Evolutionary conservation across 2,888 invertebrate species (phyloP).

Genomic region (Ennomos fuscantarius): DNA sequence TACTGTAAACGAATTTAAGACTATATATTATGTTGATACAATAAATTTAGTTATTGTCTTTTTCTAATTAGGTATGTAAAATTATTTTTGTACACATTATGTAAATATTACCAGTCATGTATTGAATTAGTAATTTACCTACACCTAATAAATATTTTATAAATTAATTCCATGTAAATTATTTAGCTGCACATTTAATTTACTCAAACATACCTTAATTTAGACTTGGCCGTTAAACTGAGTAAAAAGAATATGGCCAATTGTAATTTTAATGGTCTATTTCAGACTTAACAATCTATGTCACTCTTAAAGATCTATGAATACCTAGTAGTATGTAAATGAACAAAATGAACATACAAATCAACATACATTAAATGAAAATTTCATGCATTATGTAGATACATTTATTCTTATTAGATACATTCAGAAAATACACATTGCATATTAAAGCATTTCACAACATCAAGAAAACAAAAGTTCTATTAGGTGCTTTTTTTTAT

Average conservation of each 20-base stretch:
- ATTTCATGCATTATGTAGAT: constrained; percentile 14
- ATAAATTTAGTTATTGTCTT: constrained; percentile 1
- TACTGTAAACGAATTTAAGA: constrained; percentile 19
- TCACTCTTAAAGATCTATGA: too few species aligned
- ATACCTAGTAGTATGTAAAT: too few species aligned
- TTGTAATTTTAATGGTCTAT: too few species aligned
- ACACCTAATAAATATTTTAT: constrained; percentile 41
- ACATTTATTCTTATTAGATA: constrained; percentile 41
- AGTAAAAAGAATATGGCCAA: background rate
- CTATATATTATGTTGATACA: background rate
- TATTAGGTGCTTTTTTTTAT: constrained; percentile 26
- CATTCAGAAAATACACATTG: constrained; percentile 38
- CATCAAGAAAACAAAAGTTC: constrained; percentile 38
- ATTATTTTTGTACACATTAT: constrained; percentile 27
- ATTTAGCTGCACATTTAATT: background rate
- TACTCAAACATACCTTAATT: background rate
- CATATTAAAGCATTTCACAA: constrained; percentile 43
- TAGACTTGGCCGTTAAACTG: too few species aligned
- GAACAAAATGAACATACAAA: too few species aligned
- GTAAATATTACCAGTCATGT: constrained; percentile 28
- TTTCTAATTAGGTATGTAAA: constrained; percentile 4
- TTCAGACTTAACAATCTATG: too few species aligned
- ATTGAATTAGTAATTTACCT: constrained; percentile 25
- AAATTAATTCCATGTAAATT: background rate
- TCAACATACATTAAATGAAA: constrained; percentile 7